These are phyloP conservation scores for Oreohelix idahoensis DNA, from an alignment of 1,140 invertebrate genomes.

Conservation along the genomic window DNA sequence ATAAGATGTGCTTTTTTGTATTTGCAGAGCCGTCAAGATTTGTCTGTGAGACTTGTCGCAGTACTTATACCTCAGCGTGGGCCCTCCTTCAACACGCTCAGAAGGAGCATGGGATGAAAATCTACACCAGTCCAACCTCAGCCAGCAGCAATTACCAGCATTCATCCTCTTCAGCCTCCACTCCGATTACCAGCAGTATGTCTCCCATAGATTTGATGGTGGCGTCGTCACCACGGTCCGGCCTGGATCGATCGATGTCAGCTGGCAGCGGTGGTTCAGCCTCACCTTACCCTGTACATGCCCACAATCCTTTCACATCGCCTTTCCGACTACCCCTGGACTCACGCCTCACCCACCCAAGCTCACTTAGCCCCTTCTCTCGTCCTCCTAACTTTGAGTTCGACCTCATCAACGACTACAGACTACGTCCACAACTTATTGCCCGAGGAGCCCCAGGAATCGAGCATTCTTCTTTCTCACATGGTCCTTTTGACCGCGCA, in stretches of 20 bases:
- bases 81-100: slow-evolving; percentile 94
- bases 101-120: slow-evolving; percentile 91
- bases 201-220: slow-evolving; percentile 44
- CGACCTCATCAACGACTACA: slow-evolving; percentile 47
- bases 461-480: slow-evolving; percentile 63
- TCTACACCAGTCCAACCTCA: slow-evolving; percentile 77
- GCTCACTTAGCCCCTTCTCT: slow-evolving; percentile 74
- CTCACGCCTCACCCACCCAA: slow-evolving; percentile 76
- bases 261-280: slow-evolving; percentile 48
- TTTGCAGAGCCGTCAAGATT: slow-evolving; percentile 92
- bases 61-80: slow-evolving; percentile 92
- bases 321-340: slow-evolving; percentile 73
- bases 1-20: too few relatives aligned
- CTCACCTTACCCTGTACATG: slow-evolving; percentile 51
- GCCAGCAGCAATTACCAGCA: slow-evolving; percentile 73
- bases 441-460: slow-evolving; percentile 47
- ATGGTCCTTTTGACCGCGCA: slow-evolving; percentile 33
- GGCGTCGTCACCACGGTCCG: slow-evolving; percentile 38
- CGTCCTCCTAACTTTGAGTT: slow-evolving; percentile 57
- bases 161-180: slow-evolving; percentile 34
- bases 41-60: slow-evolving; percentile 94
- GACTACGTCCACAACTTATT: slow-evolving; percentile 39
- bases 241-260: slow-evolving; percentile 46
- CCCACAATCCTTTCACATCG: slow-evolving; percentile 56
- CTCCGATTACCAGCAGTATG: slow-evolving; percentile 31